Conservation (phyloP, 2,797 vertebrate genomes). For the Chiroxiphia lanceolata region DNA sequence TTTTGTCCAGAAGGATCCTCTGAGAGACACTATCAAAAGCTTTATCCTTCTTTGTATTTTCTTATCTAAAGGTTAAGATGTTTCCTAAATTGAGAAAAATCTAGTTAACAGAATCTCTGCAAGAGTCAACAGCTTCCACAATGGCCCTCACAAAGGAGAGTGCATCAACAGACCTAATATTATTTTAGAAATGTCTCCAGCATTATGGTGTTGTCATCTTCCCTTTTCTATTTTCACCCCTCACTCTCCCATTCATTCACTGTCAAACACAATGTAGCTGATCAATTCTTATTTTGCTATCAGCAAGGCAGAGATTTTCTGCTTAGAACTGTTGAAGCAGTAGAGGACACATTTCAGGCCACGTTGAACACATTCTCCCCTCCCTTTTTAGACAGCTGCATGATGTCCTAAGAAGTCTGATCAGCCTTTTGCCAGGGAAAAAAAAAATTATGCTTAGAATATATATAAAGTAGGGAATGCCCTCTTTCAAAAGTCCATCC, state of each 20-base stretch:
- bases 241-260: slow-evolving; percentile 2
- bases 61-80: background rate
- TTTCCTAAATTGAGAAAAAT: slow-evolving; percentile 1
- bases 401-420: background rate
- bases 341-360: background rate
- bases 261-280: background rate
- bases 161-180: background rate
- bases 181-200: background rate
- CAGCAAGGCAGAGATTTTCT: background rate
- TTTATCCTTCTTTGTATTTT: background rate
- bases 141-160: background rate
- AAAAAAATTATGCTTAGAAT: background rate
- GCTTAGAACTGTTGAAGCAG: background rate
- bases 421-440: background rate
- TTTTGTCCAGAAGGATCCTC: background rate
- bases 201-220: background rate
- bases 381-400: background rate
- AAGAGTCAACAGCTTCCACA: slow-evolving; percentile 11
- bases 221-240: background rate
- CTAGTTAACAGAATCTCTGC: background rate
- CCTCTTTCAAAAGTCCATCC: background rate
- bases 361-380: background rate
- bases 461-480: background rate
- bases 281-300: slow-evolving; percentile 9
- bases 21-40: background rate